phyloP scores from a whole-genome alignment of 2,888 invertebrate species.

The Bombylius discolor region DNA sequence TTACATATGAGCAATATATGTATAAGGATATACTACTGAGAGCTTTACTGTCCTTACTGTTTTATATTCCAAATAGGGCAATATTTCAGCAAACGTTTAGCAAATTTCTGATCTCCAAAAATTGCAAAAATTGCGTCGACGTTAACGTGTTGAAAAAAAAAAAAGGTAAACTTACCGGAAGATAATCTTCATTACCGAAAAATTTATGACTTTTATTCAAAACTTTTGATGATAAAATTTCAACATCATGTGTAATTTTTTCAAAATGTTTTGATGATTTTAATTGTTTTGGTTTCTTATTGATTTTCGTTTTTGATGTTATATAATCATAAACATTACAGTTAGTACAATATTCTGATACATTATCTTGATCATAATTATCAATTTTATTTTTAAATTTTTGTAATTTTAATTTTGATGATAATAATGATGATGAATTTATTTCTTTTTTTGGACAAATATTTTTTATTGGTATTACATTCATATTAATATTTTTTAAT shows the following conservation, averaged over 20 bases:
- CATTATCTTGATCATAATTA: not conserved
- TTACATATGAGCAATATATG: no score
- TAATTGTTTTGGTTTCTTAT: not conserved
- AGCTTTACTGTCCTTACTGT: no score
- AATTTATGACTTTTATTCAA: not conserved
- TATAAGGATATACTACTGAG: no score
- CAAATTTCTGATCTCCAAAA: no score
- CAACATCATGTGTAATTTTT: not conserved
- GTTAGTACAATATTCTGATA: not conserved
- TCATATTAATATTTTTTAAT: conserved; percentile 7
- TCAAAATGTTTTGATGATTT: not conserved
- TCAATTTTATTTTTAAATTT: not conserved
- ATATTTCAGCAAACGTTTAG: no score
- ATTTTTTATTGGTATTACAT: conserved; percentile 10
- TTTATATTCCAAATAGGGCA: no score
- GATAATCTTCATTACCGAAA: conserved; percentile 10
- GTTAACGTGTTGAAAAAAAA: not conserved
- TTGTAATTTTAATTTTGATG: not conserved
- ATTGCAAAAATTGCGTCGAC: no score
- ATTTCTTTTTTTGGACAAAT: not conserved
- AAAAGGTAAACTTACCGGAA: conserved; percentile 6
- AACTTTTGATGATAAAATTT: not conserved
- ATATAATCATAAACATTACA: conserved; percentile 3
- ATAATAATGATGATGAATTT: not conserved
- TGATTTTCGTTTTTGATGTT: not conserved